Conservation (phyloP, 2,888 invertebrate genomes). For the Oasisia sp. region DNA sequence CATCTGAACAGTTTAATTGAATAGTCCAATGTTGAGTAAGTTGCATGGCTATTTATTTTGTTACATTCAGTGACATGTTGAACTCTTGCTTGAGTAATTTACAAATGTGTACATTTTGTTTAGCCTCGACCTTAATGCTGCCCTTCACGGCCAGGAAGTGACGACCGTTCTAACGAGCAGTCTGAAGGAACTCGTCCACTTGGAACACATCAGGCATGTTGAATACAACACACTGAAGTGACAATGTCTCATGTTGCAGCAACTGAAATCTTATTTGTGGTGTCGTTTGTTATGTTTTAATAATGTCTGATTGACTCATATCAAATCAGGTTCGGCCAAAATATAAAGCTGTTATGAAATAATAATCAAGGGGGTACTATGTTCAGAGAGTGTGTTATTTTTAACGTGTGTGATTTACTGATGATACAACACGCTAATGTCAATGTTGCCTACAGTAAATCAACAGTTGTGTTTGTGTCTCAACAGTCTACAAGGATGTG, state of each 20-base stretch:
- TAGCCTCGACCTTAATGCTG: not conserved
- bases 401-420: too few species aligned
- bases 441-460: too few species aligned
- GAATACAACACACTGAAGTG: not conserved
- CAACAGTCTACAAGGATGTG: too few species aligned
- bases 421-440: too few species aligned
- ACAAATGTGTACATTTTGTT: not conserved
- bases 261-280: not conserved
- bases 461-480: too few species aligned
- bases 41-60: not conserved
- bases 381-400: too few species aligned
- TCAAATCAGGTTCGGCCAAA: too few species aligned
- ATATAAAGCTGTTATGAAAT: too few species aligned
- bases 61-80: not conserved
- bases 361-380: too few species aligned
- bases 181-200: not conserved
- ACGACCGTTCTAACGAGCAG: not conserved
- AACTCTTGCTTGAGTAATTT: not conserved
- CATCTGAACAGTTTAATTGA: too few species aligned
- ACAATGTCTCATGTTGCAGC: not conserved
- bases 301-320: too few species aligned
- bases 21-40: not conserved
- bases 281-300: not conserved
- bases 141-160: not conserved
- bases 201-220: not conserved